Conservation (phyloP, 2,888 invertebrate genomes). For the Agonum fuliginosum region DNA sequence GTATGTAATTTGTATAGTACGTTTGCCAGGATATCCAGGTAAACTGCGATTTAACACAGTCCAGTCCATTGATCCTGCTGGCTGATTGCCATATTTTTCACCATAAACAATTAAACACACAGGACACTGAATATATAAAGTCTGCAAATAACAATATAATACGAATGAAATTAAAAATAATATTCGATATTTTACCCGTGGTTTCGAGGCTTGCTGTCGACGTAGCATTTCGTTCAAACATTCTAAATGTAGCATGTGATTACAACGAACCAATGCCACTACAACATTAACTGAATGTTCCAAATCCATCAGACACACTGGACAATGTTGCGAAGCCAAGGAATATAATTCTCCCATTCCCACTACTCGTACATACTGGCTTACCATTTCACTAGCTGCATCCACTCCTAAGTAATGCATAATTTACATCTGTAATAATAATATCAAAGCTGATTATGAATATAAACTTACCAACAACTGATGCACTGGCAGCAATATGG, state of each 20-base stretch:
- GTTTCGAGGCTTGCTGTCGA: slow-evolving; percentile 75
- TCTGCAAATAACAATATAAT: slow-evolving; percentile 62
- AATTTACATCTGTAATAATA: not conserved
- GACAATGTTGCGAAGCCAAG: slow-evolving; percentile 83
- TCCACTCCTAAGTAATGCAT: slow-evolving; percentile 72
- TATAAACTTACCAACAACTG: slow-evolving; percentile 72
- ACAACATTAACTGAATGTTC: slow-evolving; percentile 76
- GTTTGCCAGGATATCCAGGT: slow-evolving; percentile 81
- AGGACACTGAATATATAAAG: slow-evolving; percentile 87
- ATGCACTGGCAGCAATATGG: slow-evolving; percentile 69
- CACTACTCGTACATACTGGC: slow-evolving; percentile 82
- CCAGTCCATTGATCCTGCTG: slow-evolving; percentile 89
- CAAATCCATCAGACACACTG: slow-evolving; percentile 80
- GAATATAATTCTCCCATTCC: slow-evolving; percentile 74
- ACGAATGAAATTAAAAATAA: slow-evolving; percentile 58
- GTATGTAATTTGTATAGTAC: slow-evolving; percentile 89
- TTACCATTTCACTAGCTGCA: slow-evolving; percentile 78
- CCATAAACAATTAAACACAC: slow-evolving; percentile 91
- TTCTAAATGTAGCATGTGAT: slow-evolving; percentile 86
- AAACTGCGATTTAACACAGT: slow-evolving; percentile 80
- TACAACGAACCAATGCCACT: slow-evolving; percentile 82
- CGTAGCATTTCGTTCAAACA: slow-evolving; percentile 86
- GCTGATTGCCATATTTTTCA: slow-evolving; percentile 86
- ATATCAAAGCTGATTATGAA: no score
- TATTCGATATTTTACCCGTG: slow-evolving; percentile 27